Percentiles rank a stretch among this genome's conserved stretches.
These are phyloP conservation scores for Lamellibrachia columna DNA, from an alignment of 2,888 invertebrate species.

Conservation along the genomic window DNA sequence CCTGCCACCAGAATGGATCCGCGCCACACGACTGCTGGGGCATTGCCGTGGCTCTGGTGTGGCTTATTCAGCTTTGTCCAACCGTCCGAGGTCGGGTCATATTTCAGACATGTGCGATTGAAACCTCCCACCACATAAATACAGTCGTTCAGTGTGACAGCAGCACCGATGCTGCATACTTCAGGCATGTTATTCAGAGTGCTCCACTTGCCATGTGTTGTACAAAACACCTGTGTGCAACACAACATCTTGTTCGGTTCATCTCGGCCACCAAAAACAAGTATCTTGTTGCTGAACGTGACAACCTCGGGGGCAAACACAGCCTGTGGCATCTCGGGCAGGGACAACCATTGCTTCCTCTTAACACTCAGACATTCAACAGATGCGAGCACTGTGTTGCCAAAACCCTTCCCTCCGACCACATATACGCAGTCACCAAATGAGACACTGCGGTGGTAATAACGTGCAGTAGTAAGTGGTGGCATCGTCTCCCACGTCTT, in stretches of 20 bases:
- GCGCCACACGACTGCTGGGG: too few relatives aligned
- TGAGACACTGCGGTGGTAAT: conserved; percentile 33
- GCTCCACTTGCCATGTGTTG: conserved; percentile 34
- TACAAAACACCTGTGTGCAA: conserved; percentile 26
- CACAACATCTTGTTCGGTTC: conserved; percentile 28
- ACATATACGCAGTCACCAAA: conserved; percentile 33
- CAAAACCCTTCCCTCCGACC: conserved; percentile 37
- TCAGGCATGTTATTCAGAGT: conserved; percentile 31
- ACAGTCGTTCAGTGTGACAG: conserved; percentile 27
- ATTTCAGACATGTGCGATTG: conserved; percentile 27
- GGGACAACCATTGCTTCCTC: conserved; percentile 19
- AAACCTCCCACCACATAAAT: conserved; percentile 37
- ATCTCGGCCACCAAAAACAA: conserved; percentile 37
- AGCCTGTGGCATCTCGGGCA: conserved; percentile 29
- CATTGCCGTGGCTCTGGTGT: conserved; percentile 35
- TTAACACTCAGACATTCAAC: conserved; percentile 25
- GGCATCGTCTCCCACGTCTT: conserved; percentile 37
- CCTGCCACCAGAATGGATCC: conserved; percentile 26
- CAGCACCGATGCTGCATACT: conserved; percentile 25
- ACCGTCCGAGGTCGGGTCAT: conserved; percentile 20
- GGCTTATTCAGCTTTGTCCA: conserved; percentile 33
- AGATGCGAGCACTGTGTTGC: conserved; percentile 28
- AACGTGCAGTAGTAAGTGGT: conserved; percentile 29
- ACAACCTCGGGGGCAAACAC: conserved; percentile 33
- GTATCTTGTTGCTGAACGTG: conserved; percentile 30